A percentile compares a stretch with the other conserved stretches of the same genome.
Conservation (phyloP, 2,888 invertebrate species). For the Elysia crispata region DNA sequence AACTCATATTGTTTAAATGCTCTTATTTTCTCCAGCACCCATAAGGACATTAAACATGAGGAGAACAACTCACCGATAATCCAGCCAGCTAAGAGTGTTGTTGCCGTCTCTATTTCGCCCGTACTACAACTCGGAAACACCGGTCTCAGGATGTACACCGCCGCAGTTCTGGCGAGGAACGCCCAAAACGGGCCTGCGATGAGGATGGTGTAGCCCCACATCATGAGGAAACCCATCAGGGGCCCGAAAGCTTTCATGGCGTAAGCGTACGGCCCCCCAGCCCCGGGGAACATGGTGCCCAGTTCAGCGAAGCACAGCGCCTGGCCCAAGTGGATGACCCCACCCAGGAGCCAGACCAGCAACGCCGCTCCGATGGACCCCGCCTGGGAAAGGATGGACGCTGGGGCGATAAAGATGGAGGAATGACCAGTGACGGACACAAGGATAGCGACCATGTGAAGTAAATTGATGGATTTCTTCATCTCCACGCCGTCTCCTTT, state of each 20-base stretch:
- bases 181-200: constrained; percentile 77
- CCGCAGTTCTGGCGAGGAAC: constrained; percentile 78
- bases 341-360: constrained; percentile 94
- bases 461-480: constrained; percentile 67
- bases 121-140: constrained; percentile 66
- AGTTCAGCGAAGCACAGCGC: constrained; percentile 88
- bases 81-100: constrained; percentile 67
- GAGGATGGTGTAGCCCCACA: constrained; percentile 78
- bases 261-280: constrained; percentile 90
- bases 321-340: constrained; percentile 82
- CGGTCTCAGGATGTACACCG: constrained; percentile 70
- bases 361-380: constrained; percentile 96
- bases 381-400: constrained; percentile 89
- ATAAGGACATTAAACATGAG: too few species aligned
- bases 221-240: constrained; percentile 80
- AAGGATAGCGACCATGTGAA: constrained; percentile 67
- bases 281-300: constrained; percentile 87
- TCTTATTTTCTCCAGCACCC: too few species aligned
- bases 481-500: constrained; percentile 46
- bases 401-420: constrained; percentile 95
- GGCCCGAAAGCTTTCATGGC: constrained; percentile 76
- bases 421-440: constrained; percentile 69
- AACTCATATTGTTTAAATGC: too few species aligned
- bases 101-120: constrained; percentile 55
- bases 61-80: constrained; percentile 70